These are phyloP conservation scores for Drosophila neocordata DNA, from an alignment of 1,140 invertebrate genomes.

Conservation along the genomic window DNA sequence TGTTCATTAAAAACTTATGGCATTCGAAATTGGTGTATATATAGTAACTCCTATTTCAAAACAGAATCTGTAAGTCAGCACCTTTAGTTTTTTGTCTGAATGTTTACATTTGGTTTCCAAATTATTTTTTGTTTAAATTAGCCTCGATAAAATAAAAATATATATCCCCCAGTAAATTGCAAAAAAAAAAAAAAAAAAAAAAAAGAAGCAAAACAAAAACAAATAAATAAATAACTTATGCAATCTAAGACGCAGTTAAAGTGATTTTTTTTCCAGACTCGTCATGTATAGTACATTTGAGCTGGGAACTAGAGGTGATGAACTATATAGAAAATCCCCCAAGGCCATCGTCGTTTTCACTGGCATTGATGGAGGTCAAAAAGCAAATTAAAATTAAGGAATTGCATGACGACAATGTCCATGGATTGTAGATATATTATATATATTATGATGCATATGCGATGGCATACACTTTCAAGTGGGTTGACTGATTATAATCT, in stretches of 20 bases:
- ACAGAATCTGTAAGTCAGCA: not conserved
- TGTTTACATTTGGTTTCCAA: not conserved
- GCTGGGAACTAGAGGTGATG: not conserved
- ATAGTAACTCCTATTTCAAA: not conserved
- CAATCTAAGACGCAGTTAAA: slow-evolving; percentile 72
- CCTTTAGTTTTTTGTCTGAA: not conserved
- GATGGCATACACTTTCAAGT: too few species aligned
- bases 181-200: not conserved
- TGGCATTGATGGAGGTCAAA: slow-evolving; percentile 57
- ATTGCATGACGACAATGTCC: slow-evolving; percentile 42
- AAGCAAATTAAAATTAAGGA: slow-evolving; percentile 45
- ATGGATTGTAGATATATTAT: slow-evolving; percentile 11
- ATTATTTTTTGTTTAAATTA: not conserved
- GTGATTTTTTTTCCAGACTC: slow-evolving; percentile 27
- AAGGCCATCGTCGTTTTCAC: slow-evolving; percentile 65
- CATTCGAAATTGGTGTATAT: too few species aligned
- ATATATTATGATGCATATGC: not conserved
- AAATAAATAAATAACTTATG: slow-evolving; percentile 55
- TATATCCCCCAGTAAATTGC: not conserved
- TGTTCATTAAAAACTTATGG: too few species aligned
- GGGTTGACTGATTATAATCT: not conserved
- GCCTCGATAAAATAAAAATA: not conserved
- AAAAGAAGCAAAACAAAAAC: not conserved
- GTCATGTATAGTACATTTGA: slow-evolving; percentile 2
- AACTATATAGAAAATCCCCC: slow-evolving; percentile 8